Conservation (phyloP, 2,888 invertebrate species). For the Oscheius sp. region DNA sequence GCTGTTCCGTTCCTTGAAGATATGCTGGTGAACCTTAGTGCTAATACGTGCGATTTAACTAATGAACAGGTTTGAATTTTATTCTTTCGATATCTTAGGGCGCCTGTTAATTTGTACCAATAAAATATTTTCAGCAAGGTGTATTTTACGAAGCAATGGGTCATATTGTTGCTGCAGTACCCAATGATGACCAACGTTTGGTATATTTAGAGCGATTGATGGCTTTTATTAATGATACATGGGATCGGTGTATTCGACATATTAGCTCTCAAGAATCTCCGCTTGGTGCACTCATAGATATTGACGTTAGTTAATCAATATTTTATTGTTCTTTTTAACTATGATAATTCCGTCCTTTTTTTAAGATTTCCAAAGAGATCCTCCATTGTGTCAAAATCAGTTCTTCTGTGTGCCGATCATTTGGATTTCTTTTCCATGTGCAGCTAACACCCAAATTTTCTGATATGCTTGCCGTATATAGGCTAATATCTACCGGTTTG, state of each 20-base stretch:
- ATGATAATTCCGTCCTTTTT: too few species aligned
- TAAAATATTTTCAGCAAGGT: slow-evolving; percentile 80
- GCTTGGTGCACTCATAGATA: slow-evolving; percentile 44
- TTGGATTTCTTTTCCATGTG: slow-evolving; percentile 94
- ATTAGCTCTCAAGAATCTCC: slow-evolving; percentile 78
- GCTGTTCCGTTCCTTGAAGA: slow-evolving; percentile 97
- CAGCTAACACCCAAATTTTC: slow-evolving; percentile 79
- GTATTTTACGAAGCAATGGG: slow-evolving; percentile 99
- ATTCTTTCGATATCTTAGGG: neutral
- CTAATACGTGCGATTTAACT: slow-evolving; percentile 97
- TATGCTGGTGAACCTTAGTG: slow-evolving; percentile 92
- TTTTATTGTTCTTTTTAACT: neutral
- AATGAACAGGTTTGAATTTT: slow-evolving; percentile 83
- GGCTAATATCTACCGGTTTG: slow-evolving; percentile 11
- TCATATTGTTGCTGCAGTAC: slow-evolving; percentile 93
- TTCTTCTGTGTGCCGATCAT: slow-evolving; percentile 96
- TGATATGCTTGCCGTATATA: slow-evolving; percentile 18
- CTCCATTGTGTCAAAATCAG: slow-evolving; percentile 98
- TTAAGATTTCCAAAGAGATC: slow-evolving; percentile 91
- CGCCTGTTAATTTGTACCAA: too few species aligned
- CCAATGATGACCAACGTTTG: slow-evolving; percentile 80
- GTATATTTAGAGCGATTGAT: slow-evolving; percentile 95
- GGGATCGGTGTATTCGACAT: slow-evolving; percentile 97
- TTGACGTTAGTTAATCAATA: slow-evolving; percentile 78
- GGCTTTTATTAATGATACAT: slow-evolving; percentile 96